phyloP scores from a whole-genome alignment of 2,113 vertebrate species.

The Microcebus murinus region DNA sequence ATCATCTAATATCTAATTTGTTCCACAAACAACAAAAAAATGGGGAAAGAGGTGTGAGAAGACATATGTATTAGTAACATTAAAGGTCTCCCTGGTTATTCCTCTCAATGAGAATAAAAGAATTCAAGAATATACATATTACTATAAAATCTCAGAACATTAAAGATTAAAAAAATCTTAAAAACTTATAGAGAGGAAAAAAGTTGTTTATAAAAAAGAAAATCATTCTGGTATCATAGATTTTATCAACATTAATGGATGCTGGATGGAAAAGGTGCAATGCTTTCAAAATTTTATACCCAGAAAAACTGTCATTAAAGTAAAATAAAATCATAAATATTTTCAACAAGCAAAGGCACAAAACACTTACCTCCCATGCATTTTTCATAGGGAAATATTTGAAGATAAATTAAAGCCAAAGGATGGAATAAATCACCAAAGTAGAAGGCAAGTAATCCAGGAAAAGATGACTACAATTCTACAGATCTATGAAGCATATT shows the following conservation, averaged over 20 bases:
- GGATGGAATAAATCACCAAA: neutral
- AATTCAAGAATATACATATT: neutral
- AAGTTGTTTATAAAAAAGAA: neutral
- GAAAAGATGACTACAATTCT: neutral
- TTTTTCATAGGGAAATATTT: neutral
- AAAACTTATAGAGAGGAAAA: neutral
- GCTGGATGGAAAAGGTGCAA: neutral
- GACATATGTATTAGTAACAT: too few relatives aligned
- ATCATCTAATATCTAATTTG: neutral
- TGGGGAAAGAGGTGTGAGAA: neutral
- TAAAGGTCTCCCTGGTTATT: neutral
- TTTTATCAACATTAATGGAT: neutral
- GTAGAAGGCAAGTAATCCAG: neutral
- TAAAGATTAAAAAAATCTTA: neutral
- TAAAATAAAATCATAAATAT: slow-evolving; percentile 20
- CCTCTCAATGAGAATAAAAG: neutral
- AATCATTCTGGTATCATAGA: neutral
- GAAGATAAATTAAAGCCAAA: neutral
- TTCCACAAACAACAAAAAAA: neutral
- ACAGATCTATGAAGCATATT: neutral
- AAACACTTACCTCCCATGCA: neutral
- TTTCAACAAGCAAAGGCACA: neutral
- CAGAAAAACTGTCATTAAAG: neutral
- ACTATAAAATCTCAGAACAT: neutral
- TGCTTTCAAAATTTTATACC: slow-evolving; percentile 42